Base-by-base conservation (phyloP, 1,140 invertebrate genomes). In the Sitobion miscanthi region DNA sequence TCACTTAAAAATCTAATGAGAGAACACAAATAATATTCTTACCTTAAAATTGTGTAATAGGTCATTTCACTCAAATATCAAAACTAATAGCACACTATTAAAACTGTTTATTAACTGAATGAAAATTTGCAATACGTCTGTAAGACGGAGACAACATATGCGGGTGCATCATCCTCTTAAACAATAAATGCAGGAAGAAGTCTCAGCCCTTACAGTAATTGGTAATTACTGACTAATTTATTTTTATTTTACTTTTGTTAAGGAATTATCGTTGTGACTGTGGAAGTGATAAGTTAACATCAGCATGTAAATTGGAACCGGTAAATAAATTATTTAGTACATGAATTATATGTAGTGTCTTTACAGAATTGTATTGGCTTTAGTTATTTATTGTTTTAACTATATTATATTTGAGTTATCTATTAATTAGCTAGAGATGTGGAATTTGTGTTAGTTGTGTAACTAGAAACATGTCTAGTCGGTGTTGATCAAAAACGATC, bases 261-360 rank as follows among this genome's bases (percentile, higher is more conserved):
- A 96, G 97, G 89, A 97, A 98, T 95, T 99, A 99, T 94, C 96
- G 98, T 82, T 99, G 99, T 95, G 99, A 99, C 95, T 99, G 99
- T 96, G 99, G 99, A 35, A 99, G 99, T 95, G 96, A 96, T 14
- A 98, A 98, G 94, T 98, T 93, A 99, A 95, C 95, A 95, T 6
- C 95, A 91, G 96, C 96, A 88, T 99, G 98, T 95, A 96, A 96
- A 94, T 96, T 99, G 82, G 96, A 96, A 94, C 95, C 96, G 82
- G 96, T 97, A 96, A 95, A 95, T 95, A 91, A 47, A 52, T 92
- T 25, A 91, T 91, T 35, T 49, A 52, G 23, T 69, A 30, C 7
- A 69, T 45, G 20, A 62, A 49, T 25, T n/a, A 45, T 5, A 94
- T 77, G 20, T 52, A 1, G 21, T 85, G 21, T 23, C 7, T 42